Evolutionary conservation across 2,113 vertebrate species (phyloP), one percentile per base, ranked within the genome.

Genomic region (Apus apus): DNA sequence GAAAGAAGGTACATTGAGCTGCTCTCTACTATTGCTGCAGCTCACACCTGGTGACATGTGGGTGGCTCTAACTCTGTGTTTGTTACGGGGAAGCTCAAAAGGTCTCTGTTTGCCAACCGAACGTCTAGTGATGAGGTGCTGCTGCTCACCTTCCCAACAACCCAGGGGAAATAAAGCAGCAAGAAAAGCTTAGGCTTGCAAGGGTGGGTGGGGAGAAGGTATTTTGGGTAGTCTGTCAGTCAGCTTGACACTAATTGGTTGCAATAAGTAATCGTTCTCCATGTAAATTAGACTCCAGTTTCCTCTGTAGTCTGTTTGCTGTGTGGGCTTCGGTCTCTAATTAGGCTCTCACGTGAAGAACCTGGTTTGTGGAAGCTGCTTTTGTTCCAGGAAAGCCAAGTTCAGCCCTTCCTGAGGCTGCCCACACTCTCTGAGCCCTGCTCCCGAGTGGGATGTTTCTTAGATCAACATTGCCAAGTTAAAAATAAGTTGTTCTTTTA

Each of bases 221-320:
- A 90, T 97, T 96, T 97, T 92, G 93, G 91, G 91, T 96, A 90
- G 84, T 67, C 76, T 94, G 95, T 96, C 96, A 95, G 95, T 97
- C 95, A 97, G 86, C 93, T 94, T 97, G 96, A 97, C 96, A 96
- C 95, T 97, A 96, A 97, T 95, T 96, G 96, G 95, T 93, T 92
- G 89, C 96, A 94, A 84, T 96, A 96, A 89, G 95, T 97, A 96
- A 96, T 97, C 68, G 61, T 96, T 97, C 94, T 90, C 89, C 94
- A 89, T 97, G 94, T 95, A 97, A 97, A 97, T 97, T 94, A 97
- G 94, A 81, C 94, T 94, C 89, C 83, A 96, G 68, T 97, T 97
- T 96, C 95, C 96, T 94, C 95, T 94, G 76, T 93, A 94, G 93
- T 94, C 91, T 97, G 90, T 96, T 87, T 96, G 95, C 91, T 90